Conservation (phyloP, 92 coral and sea anemone species). For the Epizoanthus stellaris region DNA sequence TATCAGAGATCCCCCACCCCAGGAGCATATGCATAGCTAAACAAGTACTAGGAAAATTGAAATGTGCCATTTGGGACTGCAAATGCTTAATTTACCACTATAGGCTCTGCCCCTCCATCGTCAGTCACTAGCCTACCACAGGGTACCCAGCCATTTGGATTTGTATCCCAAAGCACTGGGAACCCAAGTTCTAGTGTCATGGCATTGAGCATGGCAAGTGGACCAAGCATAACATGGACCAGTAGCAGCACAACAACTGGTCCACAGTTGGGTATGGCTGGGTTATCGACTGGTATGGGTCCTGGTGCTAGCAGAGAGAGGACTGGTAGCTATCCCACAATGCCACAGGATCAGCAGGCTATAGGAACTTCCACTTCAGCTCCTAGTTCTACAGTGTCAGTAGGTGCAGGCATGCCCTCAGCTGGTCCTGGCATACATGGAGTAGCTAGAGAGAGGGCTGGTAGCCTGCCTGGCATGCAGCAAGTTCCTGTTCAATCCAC, state of each 20-base stretch:
- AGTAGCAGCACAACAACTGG: not conserved
- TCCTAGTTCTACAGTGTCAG: not conserved
- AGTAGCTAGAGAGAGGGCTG: not conserved
- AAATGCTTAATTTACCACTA: not conserved
- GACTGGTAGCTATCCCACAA: constrained; percentile 12
- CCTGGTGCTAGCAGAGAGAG: not conserved
- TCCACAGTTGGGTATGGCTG: not conserved
- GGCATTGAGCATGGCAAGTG: not conserved
- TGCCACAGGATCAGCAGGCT: constrained; percentile 10
- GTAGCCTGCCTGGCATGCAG: not conserved
- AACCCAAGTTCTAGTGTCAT: not conserved
- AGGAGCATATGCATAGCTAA: too few relatives aligned
- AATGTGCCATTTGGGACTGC: not conserved
- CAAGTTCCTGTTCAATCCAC: constrained; percentile 13
- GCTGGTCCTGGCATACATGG: not conserved
- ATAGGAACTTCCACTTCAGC: not conserved
- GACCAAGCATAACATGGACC: not conserved
- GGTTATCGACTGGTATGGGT: not conserved
- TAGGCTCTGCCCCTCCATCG: not conserved
- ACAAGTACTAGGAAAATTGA: too few relatives aligned
- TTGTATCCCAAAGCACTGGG: too few relatives aligned
- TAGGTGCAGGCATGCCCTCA: not conserved
- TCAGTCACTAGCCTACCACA: not conserved
- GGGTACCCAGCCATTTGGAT: not conserved
- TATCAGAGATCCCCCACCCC: too few relatives aligned